phyloP scores from a whole-genome alignment of 2,113 vertebrate genomes.

The Synodontis membranacea region DNA sequence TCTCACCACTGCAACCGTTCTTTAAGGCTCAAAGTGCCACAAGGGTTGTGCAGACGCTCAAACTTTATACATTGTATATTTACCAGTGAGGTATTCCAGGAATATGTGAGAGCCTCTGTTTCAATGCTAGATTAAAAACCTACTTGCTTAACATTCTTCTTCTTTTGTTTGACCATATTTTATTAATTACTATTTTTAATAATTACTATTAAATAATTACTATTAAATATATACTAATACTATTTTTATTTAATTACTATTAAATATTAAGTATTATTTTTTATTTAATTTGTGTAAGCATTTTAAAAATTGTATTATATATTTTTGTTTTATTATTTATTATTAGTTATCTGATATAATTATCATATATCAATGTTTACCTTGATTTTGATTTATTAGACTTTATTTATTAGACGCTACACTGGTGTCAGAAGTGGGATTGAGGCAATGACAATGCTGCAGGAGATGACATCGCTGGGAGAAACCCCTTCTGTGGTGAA shows the following conservation, averaged over 20 bases:
- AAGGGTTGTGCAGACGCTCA: conserved; percentile 23
- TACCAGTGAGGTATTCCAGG: not conserved
- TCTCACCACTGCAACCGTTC: conserved; percentile 49
- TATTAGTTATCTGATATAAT: not conserved
- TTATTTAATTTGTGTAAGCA: not conserved
- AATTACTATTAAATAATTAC: too few species aligned
- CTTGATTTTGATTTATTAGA: not conserved
- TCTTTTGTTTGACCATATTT: not conserved
- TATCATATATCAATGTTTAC: not conserved
- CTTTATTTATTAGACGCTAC: too few species aligned
- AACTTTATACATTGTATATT: conserved; percentile 10
- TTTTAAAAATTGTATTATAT: not conserved
- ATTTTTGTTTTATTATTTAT: too few species aligned
- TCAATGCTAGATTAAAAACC: not conserved
- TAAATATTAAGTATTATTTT: too few species aligned
- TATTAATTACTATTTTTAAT: too few species aligned
- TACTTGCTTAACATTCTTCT: not conserved
- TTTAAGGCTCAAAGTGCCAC: conserved; percentile 36
- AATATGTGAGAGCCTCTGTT: not conserved
- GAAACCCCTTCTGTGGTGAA: too few species aligned
- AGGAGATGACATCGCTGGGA: too few species aligned
- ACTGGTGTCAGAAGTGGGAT: too few species aligned
- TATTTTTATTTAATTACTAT: too few species aligned
- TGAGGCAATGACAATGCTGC: too few species aligned
- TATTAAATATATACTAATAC: too few species aligned